Evolutionary conservation across 1,140 invertebrate genomes (phyloP).

Genomic region (Diachasmimorpha longicaudata): DNA sequence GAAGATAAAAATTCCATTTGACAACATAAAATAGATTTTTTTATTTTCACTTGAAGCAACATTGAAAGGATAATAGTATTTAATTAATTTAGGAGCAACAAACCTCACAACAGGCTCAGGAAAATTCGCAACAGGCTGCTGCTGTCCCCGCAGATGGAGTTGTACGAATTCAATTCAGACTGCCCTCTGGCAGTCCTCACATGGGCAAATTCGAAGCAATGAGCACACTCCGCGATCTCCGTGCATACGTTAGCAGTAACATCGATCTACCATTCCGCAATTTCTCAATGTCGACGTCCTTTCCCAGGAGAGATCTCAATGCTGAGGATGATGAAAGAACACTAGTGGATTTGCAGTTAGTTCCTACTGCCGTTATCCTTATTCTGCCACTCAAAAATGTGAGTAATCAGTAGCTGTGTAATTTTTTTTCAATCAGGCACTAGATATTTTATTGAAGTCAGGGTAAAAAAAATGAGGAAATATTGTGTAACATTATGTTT

Average conservation of each 20-base stretch:
- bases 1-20: no score
- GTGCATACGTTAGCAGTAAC: conserved; percentile 67
- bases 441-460: no score
- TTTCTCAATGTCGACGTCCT: conserved; percentile 78
- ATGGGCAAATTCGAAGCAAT: conserved; percentile 69
- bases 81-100: conserved; percentile 30
- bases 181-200: conserved; percentile 77
- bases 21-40: no score
- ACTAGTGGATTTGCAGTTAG: conserved; percentile 74
- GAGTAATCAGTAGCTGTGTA: conserved; percentile 39
- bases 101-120: conserved; percentile 32
- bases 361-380: conserved; percentile 80
- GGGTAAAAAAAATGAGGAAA: no score
- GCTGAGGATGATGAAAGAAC: conserved; percentile 67
- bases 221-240: conserved; percentile 65
- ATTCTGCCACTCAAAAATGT: conserved; percentile 70
- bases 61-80: no score
- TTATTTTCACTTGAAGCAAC: no score
- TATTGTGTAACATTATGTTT: conserved; percentile 14
- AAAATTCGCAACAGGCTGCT: conserved; percentile 29
- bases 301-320: conserved; percentile 78
- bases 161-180: conserved; percentile 80
- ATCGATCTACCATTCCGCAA: conserved; percentile 62
- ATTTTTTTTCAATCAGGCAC: no score
- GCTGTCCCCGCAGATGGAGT: conserved; percentile 43